phyloP scores from a whole-genome alignment of 2,888 invertebrate genomes.

The Linnaemya tessellans region DNA sequence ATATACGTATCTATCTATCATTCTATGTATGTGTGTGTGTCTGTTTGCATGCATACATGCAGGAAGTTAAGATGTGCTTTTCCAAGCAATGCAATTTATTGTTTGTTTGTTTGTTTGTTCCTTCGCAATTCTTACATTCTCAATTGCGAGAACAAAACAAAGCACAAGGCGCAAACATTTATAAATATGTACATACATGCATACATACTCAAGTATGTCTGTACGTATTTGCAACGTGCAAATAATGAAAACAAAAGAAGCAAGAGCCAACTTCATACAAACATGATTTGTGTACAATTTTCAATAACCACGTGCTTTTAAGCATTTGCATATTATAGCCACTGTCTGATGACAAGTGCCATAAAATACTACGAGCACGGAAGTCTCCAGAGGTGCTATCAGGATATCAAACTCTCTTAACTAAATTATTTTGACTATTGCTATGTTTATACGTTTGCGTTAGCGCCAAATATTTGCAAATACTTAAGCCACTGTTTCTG shows the following conservation, averaged over 20 bases:
- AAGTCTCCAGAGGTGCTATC: background rate
- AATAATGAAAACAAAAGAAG: constrained; percentile 60
- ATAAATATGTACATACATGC: background rate
- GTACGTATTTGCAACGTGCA: constrained; percentile 42
- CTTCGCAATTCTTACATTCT: constrained; percentile 49
- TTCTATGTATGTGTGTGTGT: background rate
- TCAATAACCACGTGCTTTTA: constrained; percentile 70
- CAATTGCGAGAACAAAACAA: constrained; percentile 59
- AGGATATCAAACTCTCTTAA: background rate
- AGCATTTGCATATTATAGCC: constrained; percentile 36
- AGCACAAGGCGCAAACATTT: constrained; percentile 51
- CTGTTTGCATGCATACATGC: constrained; percentile 14
- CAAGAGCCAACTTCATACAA: constrained; percentile 22
- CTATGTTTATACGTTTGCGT: too few relatives aligned
- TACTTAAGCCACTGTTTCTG: too few relatives aligned
- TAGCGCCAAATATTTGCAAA: too few relatives aligned
- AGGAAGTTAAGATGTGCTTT: constrained; percentile 54
- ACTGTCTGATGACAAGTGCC: constrained; percentile 35
- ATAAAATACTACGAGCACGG: constrained; percentile 2
- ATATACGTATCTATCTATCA: background rate
- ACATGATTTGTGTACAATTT: constrained; percentile 44
- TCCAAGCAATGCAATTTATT: constrained; percentile 66
- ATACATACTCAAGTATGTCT: background rate
- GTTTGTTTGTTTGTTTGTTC: constrained; percentile 59
- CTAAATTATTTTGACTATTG: background rate